These are phyloP conservation scores for Palythoa caribaeorum DNA, from an alignment of 92 coral and sea anemone species.

Conservation along the genomic window DNA sequence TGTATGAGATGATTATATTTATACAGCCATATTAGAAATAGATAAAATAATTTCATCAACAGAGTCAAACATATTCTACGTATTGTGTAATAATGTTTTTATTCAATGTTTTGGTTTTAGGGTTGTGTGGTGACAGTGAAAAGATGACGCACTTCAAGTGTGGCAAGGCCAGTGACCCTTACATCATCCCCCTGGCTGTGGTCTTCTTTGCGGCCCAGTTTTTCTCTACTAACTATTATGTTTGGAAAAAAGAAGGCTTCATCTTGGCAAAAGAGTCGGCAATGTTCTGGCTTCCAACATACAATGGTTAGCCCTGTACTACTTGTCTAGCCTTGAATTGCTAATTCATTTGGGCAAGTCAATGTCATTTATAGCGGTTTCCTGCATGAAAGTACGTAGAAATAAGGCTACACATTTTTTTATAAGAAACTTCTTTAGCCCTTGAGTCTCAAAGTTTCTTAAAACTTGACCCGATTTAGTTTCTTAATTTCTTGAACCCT, in stretches of 20 bases:
- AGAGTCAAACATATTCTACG: no score
- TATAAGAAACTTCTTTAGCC: no score
- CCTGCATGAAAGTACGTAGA: no score
- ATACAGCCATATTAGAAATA: no score
- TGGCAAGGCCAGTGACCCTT: slow-evolving; percentile 6
- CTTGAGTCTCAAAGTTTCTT: no score
- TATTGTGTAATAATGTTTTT: background rate
- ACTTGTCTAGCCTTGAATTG: background rate
- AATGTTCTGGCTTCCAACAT: slow-evolving; percentile 94
- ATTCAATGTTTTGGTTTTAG: background rate
- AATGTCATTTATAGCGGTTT: no score
- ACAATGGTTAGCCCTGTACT: slow-evolving; percentile 73
- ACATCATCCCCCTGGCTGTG: slow-evolving; percentile 48
- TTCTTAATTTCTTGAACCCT: no score
- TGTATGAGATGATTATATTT: no score
- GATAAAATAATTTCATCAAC: no score
- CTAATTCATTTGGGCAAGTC: no score
- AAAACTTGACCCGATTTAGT: no score
- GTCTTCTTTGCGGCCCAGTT: slow-evolving; percentile 79
- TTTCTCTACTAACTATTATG: slow-evolving; percentile 77
- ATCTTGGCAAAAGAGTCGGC: slow-evolving; percentile 93
- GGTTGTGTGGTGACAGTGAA: slow-evolving; percentile 9
- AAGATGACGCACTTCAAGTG: slow-evolving; percentile 50
- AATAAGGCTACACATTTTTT: no score
- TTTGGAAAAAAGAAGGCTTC: slow-evolving; percentile 81